Percentiles rank a stretch among this genome's conserved stretches.
These are phyloP conservation scores for Xanthia togata DNA, from an alignment of 2,888 invertebrate genomes.

Conservation along the genomic window DNA sequence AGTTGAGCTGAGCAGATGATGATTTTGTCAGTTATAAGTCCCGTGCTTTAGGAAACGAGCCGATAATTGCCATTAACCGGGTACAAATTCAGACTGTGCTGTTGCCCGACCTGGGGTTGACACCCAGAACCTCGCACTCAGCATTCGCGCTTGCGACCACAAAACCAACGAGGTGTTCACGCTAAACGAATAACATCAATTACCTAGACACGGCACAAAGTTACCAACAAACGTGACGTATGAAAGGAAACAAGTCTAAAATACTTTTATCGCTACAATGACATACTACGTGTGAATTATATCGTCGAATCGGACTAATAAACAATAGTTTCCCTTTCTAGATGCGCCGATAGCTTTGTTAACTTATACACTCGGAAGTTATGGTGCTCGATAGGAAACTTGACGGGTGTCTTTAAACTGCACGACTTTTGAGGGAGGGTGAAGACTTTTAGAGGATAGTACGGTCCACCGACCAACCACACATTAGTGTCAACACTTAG, in stretches of 20 bases:
- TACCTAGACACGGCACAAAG: background rate
- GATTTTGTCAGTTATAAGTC: too few species aligned
- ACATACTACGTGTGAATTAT: conserved; percentile 53
- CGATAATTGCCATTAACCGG: too few species aligned
- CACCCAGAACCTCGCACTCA: background rate
- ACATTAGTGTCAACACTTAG: background rate
- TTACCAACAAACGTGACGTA: conserved; percentile 8
- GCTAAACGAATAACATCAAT: background rate
- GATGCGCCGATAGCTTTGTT: conserved; percentile 67
- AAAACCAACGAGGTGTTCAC: background rate
- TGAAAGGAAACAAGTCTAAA: conserved; percentile 30
- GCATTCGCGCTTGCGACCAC: background rate
- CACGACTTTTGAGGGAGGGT: conserved; percentile 38
- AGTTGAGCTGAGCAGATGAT: too few species aligned
- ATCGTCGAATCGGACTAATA: conserved; percentile 62
- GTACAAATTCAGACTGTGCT: too few species aligned
- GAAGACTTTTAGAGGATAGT: conserved; percentile 16
- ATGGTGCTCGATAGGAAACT: conserved; percentile 55
- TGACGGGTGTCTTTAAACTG: conserved; percentile 46
- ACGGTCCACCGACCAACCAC: too few species aligned
- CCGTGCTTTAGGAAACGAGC: too few species aligned
- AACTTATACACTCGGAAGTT: conserved; percentile 63
- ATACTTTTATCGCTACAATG: conserved; percentile 52
- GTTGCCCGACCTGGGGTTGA: background rate
- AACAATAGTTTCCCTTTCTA: conserved; percentile 67